These are phyloP conservation scores for Lissonota sp. DNA, from an alignment of 2,888 invertebrate species.

Conservation along the genomic window DNA sequence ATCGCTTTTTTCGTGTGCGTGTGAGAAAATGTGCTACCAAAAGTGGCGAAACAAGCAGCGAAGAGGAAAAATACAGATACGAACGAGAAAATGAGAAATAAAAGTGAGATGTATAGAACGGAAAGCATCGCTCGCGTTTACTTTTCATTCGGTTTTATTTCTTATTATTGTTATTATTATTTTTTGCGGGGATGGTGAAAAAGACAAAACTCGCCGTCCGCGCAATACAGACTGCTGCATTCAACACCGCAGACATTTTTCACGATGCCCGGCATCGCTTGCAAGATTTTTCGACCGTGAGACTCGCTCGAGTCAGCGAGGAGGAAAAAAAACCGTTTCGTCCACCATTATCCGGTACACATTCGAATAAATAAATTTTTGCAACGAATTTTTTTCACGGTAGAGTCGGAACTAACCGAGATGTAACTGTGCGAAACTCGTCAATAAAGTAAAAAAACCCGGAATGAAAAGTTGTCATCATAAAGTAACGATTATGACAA, in stretches of 20 bases:
- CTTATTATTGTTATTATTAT: background rate
- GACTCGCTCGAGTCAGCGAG: constrained; percentile 20
- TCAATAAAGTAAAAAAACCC: background rate
- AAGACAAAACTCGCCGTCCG: constrained; percentile 23
- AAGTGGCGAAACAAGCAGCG: background rate
- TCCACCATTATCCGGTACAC: background rate
- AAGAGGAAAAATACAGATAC: background rate
- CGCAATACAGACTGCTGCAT: constrained; percentile 26
- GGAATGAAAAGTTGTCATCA: background rate
- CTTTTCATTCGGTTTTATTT: background rate
- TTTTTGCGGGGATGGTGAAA: constrained; percentile 32
- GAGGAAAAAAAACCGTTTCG: constrained; percentile 31
- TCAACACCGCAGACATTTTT: constrained; percentile 52
- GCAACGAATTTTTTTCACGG: no score
- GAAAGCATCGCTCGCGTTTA: constrained; percentile 34
- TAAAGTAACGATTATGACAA: background rate
- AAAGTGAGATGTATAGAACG: constrained; percentile 24
- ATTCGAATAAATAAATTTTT: background rate
- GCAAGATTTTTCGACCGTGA: constrained; percentile 49
- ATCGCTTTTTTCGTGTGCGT: constrained; percentile 6
- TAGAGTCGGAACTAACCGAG: no score
- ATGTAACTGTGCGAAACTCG: background rate
- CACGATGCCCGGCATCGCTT: constrained; percentile 37
- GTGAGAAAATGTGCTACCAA: background rate
- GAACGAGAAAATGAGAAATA: constrained; percentile 11